Base-by-base conservation (phyloP, 1,140 invertebrate genomes). In the Batillaria attramentaria region DNA sequence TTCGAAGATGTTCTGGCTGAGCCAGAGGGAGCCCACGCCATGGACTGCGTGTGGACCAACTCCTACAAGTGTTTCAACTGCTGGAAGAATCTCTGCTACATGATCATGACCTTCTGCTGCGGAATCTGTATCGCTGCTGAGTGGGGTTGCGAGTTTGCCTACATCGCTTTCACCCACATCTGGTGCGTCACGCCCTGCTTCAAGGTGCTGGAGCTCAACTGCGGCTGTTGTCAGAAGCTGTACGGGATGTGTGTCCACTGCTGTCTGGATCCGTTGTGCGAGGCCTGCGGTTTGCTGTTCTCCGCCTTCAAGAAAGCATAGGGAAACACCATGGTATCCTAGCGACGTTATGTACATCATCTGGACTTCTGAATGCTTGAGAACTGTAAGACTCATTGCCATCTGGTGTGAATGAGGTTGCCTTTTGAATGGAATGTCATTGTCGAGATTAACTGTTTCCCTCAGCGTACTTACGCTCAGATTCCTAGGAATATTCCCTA, bases 1-100 rank as follows among this genome's bases (percentile, higher is more conserved):
- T 96, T 95, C 93, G 94, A 95, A 81, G 95, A 96, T 83, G 93
- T 95, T 60, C 93, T 96, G 42, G 95, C 94, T 0, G 95, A 96
- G 90, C 95, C 95, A 8, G 94, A 95, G 76, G 94, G 94, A 3
- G 93, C 94, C 6, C 91, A 94, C 54, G 95, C 94, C 82, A 93
- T 94, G 2, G 94, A 95, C 87, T 95, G 94, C 86, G 94, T 94
- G 42, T 96, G 95, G 95, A 92, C 93, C 37, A 90, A 94, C 24
- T 95, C 94, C 79, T 92, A 93, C 82, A 91, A 93, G 57, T 95
- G 95, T 85, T 96, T 95, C 90, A 92, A 92, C 42, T 90, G 93
- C 60, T 93, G 95, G 4, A 93, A 94, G 93, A 93, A 20, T 95
- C 95, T 85, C 84, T 95, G 94, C 87, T 96, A 96, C 92, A 93